These are phyloP conservation scores for Cephalopterus ornatus DNA, from an alignment of 2,113 vertebrate genomes.

Conservation along the genomic window DNA sequence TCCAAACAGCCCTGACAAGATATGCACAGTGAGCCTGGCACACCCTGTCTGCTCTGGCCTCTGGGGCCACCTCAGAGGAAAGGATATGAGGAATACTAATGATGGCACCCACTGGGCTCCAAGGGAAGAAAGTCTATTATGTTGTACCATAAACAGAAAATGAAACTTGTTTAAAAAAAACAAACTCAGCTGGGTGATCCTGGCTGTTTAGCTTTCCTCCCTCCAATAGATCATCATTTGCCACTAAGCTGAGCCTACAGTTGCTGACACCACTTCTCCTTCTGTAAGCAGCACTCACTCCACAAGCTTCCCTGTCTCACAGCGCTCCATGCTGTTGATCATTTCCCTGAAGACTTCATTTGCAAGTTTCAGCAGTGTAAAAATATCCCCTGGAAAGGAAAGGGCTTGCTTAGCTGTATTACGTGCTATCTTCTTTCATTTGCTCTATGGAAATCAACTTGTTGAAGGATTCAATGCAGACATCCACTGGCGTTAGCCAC, in stretches of 20 bases:
- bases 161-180: not conserved
- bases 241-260: not conserved
- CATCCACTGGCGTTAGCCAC: not conserved
- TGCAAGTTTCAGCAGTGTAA: constrained; percentile 5
- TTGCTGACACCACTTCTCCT: not conserved
- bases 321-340: not conserved
- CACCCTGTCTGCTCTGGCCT: not conserved
- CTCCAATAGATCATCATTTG: constrained; percentile 6
- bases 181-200: not conserved
- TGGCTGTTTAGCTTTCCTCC: not conserved
- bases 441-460: not conserved
- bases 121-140: not conserved
- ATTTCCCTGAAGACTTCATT: constrained; percentile 41
- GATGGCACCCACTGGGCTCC: not conserved
- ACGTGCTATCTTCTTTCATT: not conserved
- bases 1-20: not conserved
- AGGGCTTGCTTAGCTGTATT: not conserved
- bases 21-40: not conserved
- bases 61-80: not conserved
- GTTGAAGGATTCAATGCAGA: not conserved
- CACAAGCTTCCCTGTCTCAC: not conserved
- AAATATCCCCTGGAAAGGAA: constrained; percentile 1
- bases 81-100: not conserved
- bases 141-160: not conserved
- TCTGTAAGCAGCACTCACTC: not conserved